Percentiles rank a stretch among this genome's conserved stretches.
These are phyloP conservation scores for Lordiphosa andalusiaca DNA, from an alignment of 2,888 invertebrate genomes.

Conservation along the genomic window DNA sequence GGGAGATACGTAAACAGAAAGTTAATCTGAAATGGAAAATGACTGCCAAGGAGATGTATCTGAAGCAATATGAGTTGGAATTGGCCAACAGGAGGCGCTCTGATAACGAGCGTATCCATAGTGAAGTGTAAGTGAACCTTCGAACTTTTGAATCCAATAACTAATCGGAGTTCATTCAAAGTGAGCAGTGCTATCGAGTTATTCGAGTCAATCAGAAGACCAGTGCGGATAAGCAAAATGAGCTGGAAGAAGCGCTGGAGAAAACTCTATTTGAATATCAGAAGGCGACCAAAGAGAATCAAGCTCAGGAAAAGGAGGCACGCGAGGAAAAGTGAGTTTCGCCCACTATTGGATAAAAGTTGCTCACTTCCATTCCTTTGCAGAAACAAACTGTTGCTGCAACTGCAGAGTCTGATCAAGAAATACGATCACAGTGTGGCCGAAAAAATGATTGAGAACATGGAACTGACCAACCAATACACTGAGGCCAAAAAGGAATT, in stretches of 20 bases:
- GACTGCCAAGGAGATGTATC: conserved; percentile 12
- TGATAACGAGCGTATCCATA: conserved; percentile 27
- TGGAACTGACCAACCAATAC: conserved; percentile 55
- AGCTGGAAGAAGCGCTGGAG: conserved; percentile 56
- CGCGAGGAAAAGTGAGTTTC: conserved; percentile 74
- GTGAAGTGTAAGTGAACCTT: conserved; percentile 32
- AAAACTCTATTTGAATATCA: conserved; percentile 42
- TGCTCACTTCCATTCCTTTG: not conserved
- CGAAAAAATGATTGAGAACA: conserved; percentile 71
- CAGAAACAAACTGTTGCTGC: conserved; percentile 74
- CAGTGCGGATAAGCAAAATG: conserved; percentile 58
- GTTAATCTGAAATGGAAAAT: not conserved
- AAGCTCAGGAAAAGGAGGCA: conserved; percentile 54
- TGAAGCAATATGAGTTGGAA: conserved; percentile 26
- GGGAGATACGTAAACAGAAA: conserved; percentile 7
- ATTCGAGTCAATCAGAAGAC: conserved; percentile 48
- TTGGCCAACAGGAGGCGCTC: conserved; percentile 11
- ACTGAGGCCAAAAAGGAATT: conserved; percentile 51
- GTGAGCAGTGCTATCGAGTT: conserved; percentile 53
- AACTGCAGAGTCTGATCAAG: conserved; percentile 69
- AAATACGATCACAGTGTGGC: conserved; percentile 77
- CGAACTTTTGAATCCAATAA: not conserved
- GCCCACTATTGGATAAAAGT: no score
- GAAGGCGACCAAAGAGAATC: conserved; percentile 46
- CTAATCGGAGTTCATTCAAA: conserved; percentile 20